These are phyloP conservation scores for Semibalanus balanoides DNA, from an alignment of 1,140 invertebrate species.

Conservation along the genomic window DNA sequence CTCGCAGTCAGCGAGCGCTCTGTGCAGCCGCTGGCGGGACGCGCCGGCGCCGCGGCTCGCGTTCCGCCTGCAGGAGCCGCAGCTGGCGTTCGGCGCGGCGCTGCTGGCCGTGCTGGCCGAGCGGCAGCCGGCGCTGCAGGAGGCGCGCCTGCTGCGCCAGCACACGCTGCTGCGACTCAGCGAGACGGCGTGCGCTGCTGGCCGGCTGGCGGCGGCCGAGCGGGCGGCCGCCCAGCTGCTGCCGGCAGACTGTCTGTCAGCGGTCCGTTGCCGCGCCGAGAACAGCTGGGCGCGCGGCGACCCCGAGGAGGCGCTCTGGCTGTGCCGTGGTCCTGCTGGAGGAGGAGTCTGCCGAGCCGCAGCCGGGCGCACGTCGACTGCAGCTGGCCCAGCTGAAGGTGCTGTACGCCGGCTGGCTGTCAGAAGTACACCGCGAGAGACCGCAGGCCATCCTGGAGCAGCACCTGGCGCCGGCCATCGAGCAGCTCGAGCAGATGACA, in stretches of 20 bases:
- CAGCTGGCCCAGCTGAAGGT: background rate
- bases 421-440: background rate
- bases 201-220: background rate
- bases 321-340: background rate
- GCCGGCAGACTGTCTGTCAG: background rate
- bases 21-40: background rate
- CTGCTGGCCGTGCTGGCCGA: background rate
- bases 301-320: background rate
- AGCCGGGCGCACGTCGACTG: background rate
- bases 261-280: background rate
- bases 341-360: background rate
- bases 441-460: background rate
- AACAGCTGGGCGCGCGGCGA: background rate
- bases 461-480: background rate
- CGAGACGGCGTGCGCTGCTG: background rate
- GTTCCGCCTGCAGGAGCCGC: background rate
- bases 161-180: background rate
- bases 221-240: background rate
- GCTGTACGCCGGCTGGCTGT: conserved; percentile 3
- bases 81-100: background rate
- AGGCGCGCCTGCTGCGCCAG: background rate
- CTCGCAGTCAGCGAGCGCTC: background rate
- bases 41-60: background rate
- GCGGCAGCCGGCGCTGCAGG: background rate
- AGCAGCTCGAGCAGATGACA: background rate